phyloP scores from a whole-genome alignment of 2,888 invertebrate species.

The Bombyx huttoni region DNA sequence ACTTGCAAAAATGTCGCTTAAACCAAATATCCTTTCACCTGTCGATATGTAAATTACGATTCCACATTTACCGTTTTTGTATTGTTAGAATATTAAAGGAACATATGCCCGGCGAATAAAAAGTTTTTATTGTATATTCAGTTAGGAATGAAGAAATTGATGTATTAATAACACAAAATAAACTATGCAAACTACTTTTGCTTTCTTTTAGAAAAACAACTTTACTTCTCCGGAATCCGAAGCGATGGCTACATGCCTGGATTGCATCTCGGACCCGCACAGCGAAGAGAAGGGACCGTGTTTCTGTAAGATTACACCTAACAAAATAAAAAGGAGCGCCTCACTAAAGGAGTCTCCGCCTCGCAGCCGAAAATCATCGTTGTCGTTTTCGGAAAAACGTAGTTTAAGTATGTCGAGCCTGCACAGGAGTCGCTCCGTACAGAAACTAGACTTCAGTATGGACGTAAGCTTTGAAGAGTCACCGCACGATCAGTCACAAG shows the following conservation, averaged over 20 bases:
- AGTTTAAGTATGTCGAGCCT: slow-evolving; percentile 55
- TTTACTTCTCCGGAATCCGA: slow-evolving; percentile 57
- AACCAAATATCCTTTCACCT: too few species aligned
- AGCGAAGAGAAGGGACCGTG: slow-evolving; percentile 35
- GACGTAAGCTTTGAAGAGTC: slow-evolving; percentile 69
- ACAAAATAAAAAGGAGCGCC: slow-evolving; percentile 43
- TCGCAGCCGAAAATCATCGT: slow-evolving; percentile 32
- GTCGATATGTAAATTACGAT: too few species aligned
- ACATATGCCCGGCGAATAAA: too few species aligned
- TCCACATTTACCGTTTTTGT: too few species aligned
- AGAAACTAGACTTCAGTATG: slow-evolving; percentile 67
- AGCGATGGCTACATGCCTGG: slow-evolving; percentile 49
- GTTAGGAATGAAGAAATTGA: too few species aligned
- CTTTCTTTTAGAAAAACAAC: slow-evolving; percentile 46
- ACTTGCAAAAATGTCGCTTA: too few species aligned
- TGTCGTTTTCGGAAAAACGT: slow-evolving; percentile 44
- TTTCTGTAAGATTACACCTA: slow-evolving; percentile 45
- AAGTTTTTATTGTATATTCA: too few species aligned
- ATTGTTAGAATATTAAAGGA: too few species aligned
- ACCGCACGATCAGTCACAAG: slow-evolving; percentile 44
- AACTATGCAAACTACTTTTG: not conserved
- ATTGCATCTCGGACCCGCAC: slow-evolving; percentile 36
- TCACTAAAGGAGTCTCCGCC: slow-evolving; percentile 54
- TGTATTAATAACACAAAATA: too few species aligned
- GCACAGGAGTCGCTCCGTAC: slow-evolving; percentile 58